Conservation (phyloP, 2,888 invertebrate genomes). For the Chelonus formosanus region DNA sequence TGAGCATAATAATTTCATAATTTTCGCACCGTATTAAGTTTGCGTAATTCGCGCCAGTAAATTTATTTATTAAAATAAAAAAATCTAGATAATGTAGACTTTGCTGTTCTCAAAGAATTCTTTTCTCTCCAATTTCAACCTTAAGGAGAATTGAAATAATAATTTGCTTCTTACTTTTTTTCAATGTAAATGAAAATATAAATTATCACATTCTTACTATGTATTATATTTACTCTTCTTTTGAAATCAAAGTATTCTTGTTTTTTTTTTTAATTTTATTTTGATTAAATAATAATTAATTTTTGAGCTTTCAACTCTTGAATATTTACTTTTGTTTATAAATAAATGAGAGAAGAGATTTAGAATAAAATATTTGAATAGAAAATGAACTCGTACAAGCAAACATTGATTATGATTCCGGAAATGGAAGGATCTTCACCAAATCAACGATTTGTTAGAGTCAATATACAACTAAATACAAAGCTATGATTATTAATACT, state of each 20-base stretch:
- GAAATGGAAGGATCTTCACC: constrained; percentile 6
- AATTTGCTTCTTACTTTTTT: too few species aligned
- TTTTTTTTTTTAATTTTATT: not conserved
- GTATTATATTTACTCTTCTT: too few species aligned
- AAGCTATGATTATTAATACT: constrained; percentile 41
- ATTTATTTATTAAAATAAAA: not conserved
- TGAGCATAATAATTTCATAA: constrained; percentile 1
- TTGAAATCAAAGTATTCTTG: not conserved
- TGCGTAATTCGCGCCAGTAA: not conserved
- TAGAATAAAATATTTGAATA: too few species aligned
- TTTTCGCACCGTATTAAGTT: not conserved
- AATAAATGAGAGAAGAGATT: too few species aligned
- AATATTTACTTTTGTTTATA: too few species aligned
- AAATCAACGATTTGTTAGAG: constrained; percentile 26
- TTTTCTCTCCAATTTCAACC: too few species aligned
- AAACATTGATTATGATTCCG: constrained; percentile 28
- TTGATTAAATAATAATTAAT: not conserved
- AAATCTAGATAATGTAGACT: not conserved
- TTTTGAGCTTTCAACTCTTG: not conserved
- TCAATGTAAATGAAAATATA: too few species aligned
- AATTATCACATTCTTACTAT: too few species aligned
- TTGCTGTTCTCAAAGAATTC: too few species aligned
- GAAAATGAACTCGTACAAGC: not conserved
- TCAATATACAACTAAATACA: constrained; percentile 29
- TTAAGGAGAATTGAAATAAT: too few species aligned